A percentile compares a stretch with the other conserved stretches of the same genome.
These are phyloP conservation scores for Nesidiocoris tenuis DNA, from an alignment of 2,888 invertebrate species.

Conservation along the genomic window DNA sequence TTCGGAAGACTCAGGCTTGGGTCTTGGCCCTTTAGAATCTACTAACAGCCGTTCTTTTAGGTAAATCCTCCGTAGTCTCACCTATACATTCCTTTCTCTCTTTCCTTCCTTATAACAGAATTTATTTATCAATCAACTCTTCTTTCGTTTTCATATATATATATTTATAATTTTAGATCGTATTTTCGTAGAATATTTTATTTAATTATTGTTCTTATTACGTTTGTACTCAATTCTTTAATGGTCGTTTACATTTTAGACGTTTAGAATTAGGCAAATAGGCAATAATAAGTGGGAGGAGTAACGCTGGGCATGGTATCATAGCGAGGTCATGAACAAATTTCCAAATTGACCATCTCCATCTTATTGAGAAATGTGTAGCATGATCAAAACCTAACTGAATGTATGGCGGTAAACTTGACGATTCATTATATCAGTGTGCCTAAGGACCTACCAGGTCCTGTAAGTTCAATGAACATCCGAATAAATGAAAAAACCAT, in stretches of 20 bases:
- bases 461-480: too few relatives aligned
- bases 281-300: constrained; percentile 4
- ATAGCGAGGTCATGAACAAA: too few relatives aligned
- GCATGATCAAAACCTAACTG: too few relatives aligned
- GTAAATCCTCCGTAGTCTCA: constrained; percentile 43
- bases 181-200: neutral
- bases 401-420: too few relatives aligned
- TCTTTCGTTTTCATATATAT: constrained; percentile 19
- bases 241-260: neutral
- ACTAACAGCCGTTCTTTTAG: constrained; percentile 48
- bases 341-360: too few relatives aligned
- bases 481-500: too few relatives aligned
- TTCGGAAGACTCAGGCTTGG: constrained; percentile 92
- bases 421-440: too few relatives aligned
- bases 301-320: constrained; percentile 20
- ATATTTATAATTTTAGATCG: neutral
- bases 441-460: too few relatives aligned
- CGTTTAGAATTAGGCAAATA: constrained; percentile 19
- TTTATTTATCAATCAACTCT: constrained; percentile 21
- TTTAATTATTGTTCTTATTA: constrained; percentile 15
- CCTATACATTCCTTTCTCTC: constrained; percentile 26
- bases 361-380: too few relatives aligned
- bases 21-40: constrained; percentile 63
- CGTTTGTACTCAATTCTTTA: constrained; percentile 13
- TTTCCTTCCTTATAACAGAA: constrained; percentile 27